phyloP scores from a whole-genome alignment of 2,113 vertebrate genomes.

The Isichthys henryi region DNA sequence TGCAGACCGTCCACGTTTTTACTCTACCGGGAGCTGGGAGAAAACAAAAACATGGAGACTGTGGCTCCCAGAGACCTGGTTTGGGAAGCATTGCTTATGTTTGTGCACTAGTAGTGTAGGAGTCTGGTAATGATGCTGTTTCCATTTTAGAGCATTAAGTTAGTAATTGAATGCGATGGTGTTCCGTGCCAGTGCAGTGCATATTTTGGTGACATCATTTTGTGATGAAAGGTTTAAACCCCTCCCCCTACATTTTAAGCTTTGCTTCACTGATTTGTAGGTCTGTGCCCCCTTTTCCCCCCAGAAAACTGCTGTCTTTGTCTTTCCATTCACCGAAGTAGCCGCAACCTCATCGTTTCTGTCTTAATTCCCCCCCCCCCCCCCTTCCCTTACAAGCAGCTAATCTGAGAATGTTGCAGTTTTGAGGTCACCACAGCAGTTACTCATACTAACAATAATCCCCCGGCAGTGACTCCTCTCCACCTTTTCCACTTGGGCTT shows the following conservation, averaged over 20 bases:
- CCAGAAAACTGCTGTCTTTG: background rate
- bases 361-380: background rate
- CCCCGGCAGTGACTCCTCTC: background rate
- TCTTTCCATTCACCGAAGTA: background rate
- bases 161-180: background rate
- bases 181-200: background rate
- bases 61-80: background rate
- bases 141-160: background rate
- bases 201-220: background rate
- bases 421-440: background rate
- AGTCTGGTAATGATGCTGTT: background rate
- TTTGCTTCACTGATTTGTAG: background rate
- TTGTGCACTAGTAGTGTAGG: background rate
- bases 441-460: conserved; percentile 1
- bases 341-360: background rate
- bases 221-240: background rate
- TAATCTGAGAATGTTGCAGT: background rate
- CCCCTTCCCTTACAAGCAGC: background rate
- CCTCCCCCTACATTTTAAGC: background rate
- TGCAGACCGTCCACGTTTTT: background rate
- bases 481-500: conserved; percentile 6
- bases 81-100: background rate
- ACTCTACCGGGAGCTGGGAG: background rate
- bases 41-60: background rate
- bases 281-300: background rate